phyloP scores from a whole-genome alignment of 2,888 invertebrate species.

The Gymnocheta viridis region DNA sequence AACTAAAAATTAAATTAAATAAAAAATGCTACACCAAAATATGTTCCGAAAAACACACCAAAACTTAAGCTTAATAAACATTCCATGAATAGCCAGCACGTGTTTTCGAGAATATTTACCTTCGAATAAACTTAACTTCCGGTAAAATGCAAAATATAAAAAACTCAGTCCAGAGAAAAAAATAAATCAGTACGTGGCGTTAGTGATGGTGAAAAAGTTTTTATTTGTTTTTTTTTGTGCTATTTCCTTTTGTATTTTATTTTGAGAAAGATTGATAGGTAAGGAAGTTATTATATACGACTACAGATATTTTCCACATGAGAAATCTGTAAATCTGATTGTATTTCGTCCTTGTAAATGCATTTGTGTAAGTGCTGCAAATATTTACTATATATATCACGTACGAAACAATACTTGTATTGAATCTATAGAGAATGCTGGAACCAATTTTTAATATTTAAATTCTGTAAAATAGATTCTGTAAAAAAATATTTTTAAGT shows the following conservation, averaged over 20 bases:
- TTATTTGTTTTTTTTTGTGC: conserved; percentile 9
- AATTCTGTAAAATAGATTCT: neutral
- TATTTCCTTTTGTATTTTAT: neutral
- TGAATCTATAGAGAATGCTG: neutral
- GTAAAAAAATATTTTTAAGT: neutral
- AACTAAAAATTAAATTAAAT: neutral
- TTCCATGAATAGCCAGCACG: conserved; percentile 62
- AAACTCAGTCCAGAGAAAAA: neutral
- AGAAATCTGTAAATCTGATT: conserved; percentile 51
- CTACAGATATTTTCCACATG: conserved; percentile 48
- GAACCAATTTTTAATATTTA: neutral
- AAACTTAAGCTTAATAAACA: conserved; percentile 56
- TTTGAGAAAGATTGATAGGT: conserved; percentile 30
- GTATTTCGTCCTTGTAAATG: conserved; percentile 32
- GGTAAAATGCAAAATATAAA: conserved; percentile 31
- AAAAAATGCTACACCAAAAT: neutral
- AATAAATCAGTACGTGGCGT: neutral
- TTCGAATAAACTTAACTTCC: conserved; percentile 62
- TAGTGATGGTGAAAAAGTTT: conserved; percentile 8
- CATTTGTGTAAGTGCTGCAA: neutral
- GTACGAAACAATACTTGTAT: conserved; percentile 31
- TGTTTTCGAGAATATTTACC: conserved; percentile 65
- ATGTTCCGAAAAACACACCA: neutral
- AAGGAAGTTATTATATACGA: conserved; percentile 30
- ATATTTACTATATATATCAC: conserved; percentile 29